Evolutionary conservation across 1,140 invertebrate genomes (phyloP).

Genomic region (Phocides pigmalion): DNA sequence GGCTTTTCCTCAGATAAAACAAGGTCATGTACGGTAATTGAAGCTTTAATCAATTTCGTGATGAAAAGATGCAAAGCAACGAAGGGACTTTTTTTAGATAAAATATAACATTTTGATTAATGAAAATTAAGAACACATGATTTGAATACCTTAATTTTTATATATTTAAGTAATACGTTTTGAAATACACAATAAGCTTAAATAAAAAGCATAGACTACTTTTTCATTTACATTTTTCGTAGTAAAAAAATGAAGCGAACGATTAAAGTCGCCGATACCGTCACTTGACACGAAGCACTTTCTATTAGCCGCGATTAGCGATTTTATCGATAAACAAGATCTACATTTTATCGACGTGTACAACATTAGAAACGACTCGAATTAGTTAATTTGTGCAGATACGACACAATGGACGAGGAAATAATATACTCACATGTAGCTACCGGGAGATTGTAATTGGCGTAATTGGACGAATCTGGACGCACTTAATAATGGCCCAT

Average conservation of each 20-base stretch:
- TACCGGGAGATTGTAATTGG: constrained; percentile 79
- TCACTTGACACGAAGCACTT: constrained; percentile 41
- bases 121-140: too few species aligned
- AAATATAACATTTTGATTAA: too few species aligned
- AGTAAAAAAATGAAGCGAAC: constrained; percentile 38
- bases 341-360: constrained; percentile 42
- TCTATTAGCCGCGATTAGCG: constrained; percentile 39
- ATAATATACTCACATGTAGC: constrained; percentile 68
- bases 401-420: constrained; percentile 79
- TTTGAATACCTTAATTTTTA: too few species aligned
- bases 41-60: too few species aligned
- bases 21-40: too few species aligned
- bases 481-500: constrained; percentile 80
- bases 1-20: too few species aligned
- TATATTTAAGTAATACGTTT: too few species aligned
- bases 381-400: constrained; percentile 83
- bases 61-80: too few species aligned
- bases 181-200: too few species aligned
- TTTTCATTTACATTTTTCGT: constrained; percentile 35
- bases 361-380: constrained; percentile 57
- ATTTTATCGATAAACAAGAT: constrained; percentile 43
- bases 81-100: too few species aligned
- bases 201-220: neutral
- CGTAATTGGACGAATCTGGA: constrained; percentile 82
- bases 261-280: constrained; percentile 37